phyloP scores from a whole-genome alignment of 2,888 invertebrate species.

The Elysia crispata region DNA sequence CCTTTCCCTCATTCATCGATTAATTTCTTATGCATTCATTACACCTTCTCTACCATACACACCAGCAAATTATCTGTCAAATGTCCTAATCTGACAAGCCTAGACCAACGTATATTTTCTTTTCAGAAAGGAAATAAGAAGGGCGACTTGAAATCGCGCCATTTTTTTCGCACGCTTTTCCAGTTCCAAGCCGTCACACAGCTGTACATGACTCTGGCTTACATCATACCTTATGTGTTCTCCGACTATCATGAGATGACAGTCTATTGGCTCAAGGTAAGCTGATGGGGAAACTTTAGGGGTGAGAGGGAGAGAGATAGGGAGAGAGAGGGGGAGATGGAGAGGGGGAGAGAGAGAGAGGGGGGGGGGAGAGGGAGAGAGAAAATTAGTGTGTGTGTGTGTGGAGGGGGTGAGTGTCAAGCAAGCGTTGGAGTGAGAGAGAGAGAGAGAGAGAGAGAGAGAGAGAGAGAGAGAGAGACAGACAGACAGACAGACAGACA shows the following conservation, averaged over 20 bases:
- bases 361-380: not conserved
- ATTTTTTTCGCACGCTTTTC: conserved; percentile 55
- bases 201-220: conserved; percentile 57
- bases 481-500: too few relatives aligned
- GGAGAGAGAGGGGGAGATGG: not conserved
- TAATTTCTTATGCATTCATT: too few relatives aligned
- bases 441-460: not conserved
- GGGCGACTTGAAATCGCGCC: conserved; percentile 34
- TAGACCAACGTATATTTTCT: too few relatives aligned
- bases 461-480: not conserved
- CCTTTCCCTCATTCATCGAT: too few relatives aligned
- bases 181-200: conserved; percentile 60
- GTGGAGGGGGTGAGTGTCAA: not conserved
- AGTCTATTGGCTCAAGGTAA: conserved; percentile 61
- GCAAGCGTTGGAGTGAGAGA: not conserved
- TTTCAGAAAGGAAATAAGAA: too few relatives aligned
- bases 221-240: conserved; percentile 61
- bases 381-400: too few relatives aligned
- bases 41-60: too few relatives aligned
- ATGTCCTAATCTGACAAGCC: too few relatives aligned
- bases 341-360: not conserved
- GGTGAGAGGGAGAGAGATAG: not conserved
- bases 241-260: conserved; percentile 59
- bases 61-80: too few relatives aligned
- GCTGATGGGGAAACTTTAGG: not conserved